phyloP scores from a whole-genome alignment of 2,113 vertebrate genomes.

The Platysteira castanea region DNA sequence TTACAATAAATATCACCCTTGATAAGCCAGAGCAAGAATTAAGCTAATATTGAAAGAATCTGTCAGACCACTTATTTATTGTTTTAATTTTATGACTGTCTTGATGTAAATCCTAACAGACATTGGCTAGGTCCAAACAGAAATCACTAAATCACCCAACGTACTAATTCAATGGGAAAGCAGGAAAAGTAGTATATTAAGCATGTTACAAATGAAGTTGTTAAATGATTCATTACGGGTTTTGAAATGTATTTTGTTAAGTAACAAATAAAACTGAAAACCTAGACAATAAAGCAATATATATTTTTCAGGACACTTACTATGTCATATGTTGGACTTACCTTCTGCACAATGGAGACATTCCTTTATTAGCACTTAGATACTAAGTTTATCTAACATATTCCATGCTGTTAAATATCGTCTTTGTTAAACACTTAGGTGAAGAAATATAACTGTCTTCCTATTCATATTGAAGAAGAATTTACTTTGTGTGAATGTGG shows the following conservation, averaged over 20 bases:
- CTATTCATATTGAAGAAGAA: not conserved
- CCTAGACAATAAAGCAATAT: not conserved
- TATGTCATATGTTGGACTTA: not conserved
- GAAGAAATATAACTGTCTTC: not conserved
- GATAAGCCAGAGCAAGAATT: not conserved
- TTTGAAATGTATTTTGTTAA: slow-evolving; percentile 24
- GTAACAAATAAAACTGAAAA: not conserved
- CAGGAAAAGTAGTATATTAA: not conserved
- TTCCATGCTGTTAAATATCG: not conserved
- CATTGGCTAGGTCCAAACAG: not conserved
- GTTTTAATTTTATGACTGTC: slow-evolving; percentile 43
- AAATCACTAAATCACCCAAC: slow-evolving; percentile 2
- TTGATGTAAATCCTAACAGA: slow-evolving; percentile 6
- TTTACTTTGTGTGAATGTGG: not conserved
- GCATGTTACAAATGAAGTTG: not conserved
- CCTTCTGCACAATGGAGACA: not conserved
- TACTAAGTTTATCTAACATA: not conserved
- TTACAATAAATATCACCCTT: slow-evolving; percentile 25
- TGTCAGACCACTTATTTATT: slow-evolving; percentile 27
- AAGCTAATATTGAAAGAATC: slow-evolving; percentile 41
- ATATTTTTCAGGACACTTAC: not conserved
- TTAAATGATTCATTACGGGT: slow-evolving; percentile 13
- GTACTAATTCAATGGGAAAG: not conserved
- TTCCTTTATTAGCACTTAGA: not conserved
- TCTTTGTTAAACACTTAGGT: not conserved